Percentiles rank a stretch among this genome's conserved stretches.
Evolutionary conservation across 2,888 invertebrate genomes (phyloP).

Genomic region (Eristalis pertinax): DNA sequence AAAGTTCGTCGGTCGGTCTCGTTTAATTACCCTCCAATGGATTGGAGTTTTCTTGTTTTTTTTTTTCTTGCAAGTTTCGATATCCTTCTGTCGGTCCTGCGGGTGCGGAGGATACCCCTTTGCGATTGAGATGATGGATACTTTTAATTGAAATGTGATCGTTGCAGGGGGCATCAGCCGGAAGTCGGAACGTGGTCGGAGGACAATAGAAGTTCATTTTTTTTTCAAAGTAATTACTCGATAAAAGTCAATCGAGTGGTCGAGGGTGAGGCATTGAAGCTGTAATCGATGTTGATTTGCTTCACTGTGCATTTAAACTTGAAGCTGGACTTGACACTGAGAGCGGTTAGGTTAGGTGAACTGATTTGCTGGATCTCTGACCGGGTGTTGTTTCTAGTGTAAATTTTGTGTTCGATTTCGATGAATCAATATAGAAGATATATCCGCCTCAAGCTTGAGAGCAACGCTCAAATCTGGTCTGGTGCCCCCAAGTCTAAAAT

Average conservation of each 20-base stretch:
- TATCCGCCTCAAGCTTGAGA: too few relatives aligned
- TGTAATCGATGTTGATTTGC: not conserved
- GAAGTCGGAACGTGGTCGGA: not conserved
- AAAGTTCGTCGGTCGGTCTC: constrained; percentile 36
- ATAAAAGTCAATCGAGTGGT: not conserved
- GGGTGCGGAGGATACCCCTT: not conserved
- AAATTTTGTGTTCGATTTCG: too few relatives aligned
- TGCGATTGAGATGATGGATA: not conserved
- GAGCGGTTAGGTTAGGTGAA: not conserved
- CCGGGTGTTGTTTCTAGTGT: not conserved
- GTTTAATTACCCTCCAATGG: constrained; percentile 57
- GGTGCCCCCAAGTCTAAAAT: too few relatives aligned
- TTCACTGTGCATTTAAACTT: not conserved
- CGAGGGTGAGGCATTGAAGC: not conserved
- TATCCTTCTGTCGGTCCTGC: not conserved
- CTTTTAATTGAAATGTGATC: not conserved
- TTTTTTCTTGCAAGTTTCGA: not conserved
- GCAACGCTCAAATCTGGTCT: too few relatives aligned
- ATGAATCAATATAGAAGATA: too few relatives aligned
- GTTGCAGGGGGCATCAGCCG: not conserved
- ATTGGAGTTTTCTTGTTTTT: constrained; percentile 25
- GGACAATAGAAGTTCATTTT: not conserved
- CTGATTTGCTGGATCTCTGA: not conserved
- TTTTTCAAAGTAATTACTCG: not conserved
- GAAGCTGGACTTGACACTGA: too few relatives aligned